These are phyloP conservation scores for Phragmatobia fuliginosa DNA, from an alignment of 2,888 invertebrate genomes.

Conservation along the genomic window DNA sequence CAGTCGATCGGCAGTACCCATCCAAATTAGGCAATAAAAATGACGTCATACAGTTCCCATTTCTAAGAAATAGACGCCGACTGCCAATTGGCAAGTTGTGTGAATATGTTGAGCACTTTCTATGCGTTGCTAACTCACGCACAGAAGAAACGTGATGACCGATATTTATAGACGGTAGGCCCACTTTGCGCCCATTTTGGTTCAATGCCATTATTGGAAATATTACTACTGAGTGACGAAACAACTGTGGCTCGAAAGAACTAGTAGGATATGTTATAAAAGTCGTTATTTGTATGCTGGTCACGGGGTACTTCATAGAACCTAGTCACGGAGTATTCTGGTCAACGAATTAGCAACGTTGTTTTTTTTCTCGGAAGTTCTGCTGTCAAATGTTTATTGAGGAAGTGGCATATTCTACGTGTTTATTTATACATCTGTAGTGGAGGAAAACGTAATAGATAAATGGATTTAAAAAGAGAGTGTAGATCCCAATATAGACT, in stretches of 20 bases:
- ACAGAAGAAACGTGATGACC: constrained; percentile 10
- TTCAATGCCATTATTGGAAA: constrained; percentile 4
- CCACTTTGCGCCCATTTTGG: background rate
- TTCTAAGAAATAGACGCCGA: constrained; percentile 40
- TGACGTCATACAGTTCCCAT: constrained; percentile 36
- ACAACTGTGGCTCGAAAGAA: background rate
- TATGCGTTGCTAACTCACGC: constrained; percentile 37
- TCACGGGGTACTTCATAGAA: background rate
- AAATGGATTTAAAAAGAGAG: no score
- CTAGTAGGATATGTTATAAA: background rate
- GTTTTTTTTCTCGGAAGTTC: background rate
- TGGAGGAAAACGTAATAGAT: background rate
- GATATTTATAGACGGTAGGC: constrained; percentile 10
- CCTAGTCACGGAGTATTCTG: background rate
- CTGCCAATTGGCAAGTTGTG: constrained; percentile 53
- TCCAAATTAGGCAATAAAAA: constrained; percentile 40
- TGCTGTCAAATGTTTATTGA: background rate
- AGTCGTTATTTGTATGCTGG: background rate
- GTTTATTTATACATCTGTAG: background rate
- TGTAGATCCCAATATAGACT: no score
- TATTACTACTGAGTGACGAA: background rate
- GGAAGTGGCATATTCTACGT: background rate
- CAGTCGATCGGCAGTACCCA: constrained; percentile 21
- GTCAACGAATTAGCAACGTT: background rate
- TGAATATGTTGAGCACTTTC: constrained; percentile 50